phyloP scores from a whole-genome alignment of 2,888 invertebrate species.

The Alviniconcha strummeri region DNA sequence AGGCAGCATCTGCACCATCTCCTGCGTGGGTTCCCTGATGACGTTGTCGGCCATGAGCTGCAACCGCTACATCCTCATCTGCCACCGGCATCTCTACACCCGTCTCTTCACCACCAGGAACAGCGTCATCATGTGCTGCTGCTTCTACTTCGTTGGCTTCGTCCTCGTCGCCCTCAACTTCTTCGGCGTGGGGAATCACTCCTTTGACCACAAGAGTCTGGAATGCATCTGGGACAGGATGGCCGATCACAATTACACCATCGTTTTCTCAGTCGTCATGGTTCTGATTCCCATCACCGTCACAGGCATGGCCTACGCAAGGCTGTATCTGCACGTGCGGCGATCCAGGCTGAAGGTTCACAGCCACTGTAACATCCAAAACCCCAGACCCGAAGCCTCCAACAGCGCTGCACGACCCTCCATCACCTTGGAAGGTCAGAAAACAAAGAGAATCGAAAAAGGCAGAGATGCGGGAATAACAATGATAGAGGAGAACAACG shows the following conservation, averaged over 20 bases:
- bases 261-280: conserved; percentile 45
- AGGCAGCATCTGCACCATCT: conserved; percentile 49
- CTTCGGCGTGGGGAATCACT: conserved; percentile 49
- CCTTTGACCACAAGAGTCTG: conserved; percentile 51
- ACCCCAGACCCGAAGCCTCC: neutral
- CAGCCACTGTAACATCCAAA: neutral
- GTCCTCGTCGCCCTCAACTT: conserved; percentile 50
- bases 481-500: too few species aligned
- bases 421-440: too few species aligned
- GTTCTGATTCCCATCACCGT: conserved; percentile 43
- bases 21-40: conserved; percentile 52
- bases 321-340: conserved; percentile 43
- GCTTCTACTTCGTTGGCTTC: conserved; percentile 45
- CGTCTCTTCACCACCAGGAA: conserved; percentile 41
- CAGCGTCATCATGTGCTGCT: conserved; percentile 40
- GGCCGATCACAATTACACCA: conserved; percentile 49
- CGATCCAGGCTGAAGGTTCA: conserved; percentile 35
- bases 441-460: too few species aligned
- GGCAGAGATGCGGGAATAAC: too few species aligned
- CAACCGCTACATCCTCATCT: conserved; percentile 51
- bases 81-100: conserved; percentile 42
- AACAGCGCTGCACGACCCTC: too few species aligned
- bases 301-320: conserved; percentile 43
- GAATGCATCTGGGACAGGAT: conserved; percentile 56
- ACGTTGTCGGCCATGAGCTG: conserved; percentile 46